A percentile compares a stretch with the other conserved stretches of the same genome.
Conservation (phyloP, 2,888 invertebrate species). For the Tridacna gigas region DNA sequence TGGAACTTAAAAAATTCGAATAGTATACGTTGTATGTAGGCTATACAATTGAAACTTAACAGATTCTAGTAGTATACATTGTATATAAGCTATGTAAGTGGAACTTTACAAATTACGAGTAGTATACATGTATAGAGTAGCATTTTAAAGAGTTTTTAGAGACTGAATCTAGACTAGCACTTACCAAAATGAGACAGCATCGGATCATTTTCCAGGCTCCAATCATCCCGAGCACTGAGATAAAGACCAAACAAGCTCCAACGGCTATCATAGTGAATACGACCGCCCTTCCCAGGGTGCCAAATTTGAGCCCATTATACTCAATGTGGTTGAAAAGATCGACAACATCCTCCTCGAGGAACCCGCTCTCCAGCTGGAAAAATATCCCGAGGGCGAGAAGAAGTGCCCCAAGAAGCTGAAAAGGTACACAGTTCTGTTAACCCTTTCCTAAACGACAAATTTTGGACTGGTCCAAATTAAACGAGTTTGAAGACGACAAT, state of each 20-base stretch:
- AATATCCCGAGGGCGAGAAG: conserved; percentile 40
- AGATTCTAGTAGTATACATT: too few species aligned
- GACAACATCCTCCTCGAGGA: conserved; percentile 44
- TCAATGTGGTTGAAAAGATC: conserved; percentile 46
- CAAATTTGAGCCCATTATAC: conserved; percentile 43
- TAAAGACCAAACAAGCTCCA: conserved; percentile 46
- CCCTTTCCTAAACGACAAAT: too few species aligned
- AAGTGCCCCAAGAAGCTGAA: conserved; percentile 47
- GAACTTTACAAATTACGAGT: too few species aligned
- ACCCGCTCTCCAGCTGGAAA: conserved; percentile 50
- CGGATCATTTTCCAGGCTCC: conserved; percentile 49
- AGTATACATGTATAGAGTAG: too few species aligned
- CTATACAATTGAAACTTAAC: too few species aligned
- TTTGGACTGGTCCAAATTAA: too few species aligned
- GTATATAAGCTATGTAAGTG: too few species aligned
- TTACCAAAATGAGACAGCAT: conserved; percentile 56
- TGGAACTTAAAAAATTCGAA: too few species aligned
- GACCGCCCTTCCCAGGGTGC: conserved; percentile 47
- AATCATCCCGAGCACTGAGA: conserved; percentile 59
- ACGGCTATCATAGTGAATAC: conserved; percentile 55
- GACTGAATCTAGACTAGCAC: conserved; percentile 9
- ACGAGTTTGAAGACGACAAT: too few species aligned
- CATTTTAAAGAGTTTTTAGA: too few species aligned
- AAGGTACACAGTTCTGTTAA: background rate
- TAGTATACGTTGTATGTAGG: too few species aligned